phyloP scores from a whole-genome alignment of 2,888 invertebrate species.

The Polietes domitor region DNA sequence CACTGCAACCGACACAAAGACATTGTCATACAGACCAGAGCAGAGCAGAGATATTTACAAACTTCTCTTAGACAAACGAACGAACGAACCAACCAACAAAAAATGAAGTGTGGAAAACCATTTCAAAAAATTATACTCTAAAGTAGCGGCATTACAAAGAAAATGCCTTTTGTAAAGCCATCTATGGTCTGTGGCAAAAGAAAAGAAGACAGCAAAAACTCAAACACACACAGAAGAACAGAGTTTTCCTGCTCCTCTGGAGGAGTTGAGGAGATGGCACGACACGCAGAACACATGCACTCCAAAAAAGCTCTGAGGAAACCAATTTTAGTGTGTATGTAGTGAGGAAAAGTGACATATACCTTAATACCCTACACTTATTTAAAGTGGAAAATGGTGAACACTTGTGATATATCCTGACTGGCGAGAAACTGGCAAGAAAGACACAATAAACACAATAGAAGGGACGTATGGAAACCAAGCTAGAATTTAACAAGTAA shows the following conservation, averaged over 20 bases:
- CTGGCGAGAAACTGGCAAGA: no score
- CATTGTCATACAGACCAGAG: conserved; percentile 29
- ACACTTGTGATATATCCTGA: no score
- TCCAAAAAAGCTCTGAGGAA: conserved; percentile 10
- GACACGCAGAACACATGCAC: conserved; percentile 51
- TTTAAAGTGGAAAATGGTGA: no score
- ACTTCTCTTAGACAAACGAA: conserved; percentile 29
- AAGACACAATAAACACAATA: no score
- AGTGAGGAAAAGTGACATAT: conserved; percentile 22
- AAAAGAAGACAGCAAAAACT: conserved; percentile 29
- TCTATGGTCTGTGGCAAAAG: conserved; percentile 61
- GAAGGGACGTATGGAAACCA: no score
- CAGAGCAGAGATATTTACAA: conserved; percentile 54
- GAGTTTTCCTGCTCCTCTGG: neutral
- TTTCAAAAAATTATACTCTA: conserved; percentile 64
- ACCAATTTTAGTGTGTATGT: conserved; percentile 53
- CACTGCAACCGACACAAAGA: conserved; percentile 26
- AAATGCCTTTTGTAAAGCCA: conserved; percentile 65
- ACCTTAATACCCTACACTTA: neutral
- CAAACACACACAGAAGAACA: neutral
- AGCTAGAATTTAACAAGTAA: no score
- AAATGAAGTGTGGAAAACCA: conserved; percentile 67
- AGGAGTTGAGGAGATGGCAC: conserved; percentile 19
- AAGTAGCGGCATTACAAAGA: conserved; percentile 69
- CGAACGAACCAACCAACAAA: conserved; percentile 15